These are phyloP conservation scores for Anthopleura xanthogrammica DNA, from an alignment of 92 coral and sea anemone species.

Conservation along the genomic window DNA sequence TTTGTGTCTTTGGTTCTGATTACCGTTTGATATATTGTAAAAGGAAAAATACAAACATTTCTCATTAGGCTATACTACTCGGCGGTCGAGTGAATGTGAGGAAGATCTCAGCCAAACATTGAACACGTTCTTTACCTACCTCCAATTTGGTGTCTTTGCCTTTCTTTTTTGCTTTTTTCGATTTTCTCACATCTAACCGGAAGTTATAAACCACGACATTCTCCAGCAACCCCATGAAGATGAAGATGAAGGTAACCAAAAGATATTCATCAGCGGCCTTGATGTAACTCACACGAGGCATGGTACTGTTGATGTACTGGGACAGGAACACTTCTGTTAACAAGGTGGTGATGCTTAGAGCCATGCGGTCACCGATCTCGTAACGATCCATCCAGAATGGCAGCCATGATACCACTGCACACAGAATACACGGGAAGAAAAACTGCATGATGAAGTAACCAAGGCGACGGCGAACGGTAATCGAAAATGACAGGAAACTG, in stretches of 20 bases:
- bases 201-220: constrained; percentile 42
- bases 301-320: constrained; percentile 53
- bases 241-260: constrained; percentile 57
- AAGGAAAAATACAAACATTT: no score
- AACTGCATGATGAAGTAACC: constrained; percentile 63
- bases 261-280: constrained; percentile 71
- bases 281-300: constrained; percentile 73
- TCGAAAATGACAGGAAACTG: constrained; percentile 35
- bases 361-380: constrained; percentile 49
- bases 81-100: no score
- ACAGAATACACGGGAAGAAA: constrained; percentile 50
- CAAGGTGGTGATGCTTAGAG: constrained; percentile 56
- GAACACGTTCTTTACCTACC: background rate
- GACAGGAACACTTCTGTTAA: constrained; percentile 70
- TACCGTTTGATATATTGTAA: no score
- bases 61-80: no score
- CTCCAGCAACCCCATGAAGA: constrained; percentile 68
- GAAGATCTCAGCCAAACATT: background rate
- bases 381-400: constrained; percentile 72
- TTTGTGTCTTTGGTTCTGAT: no score
- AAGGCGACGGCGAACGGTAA: constrained; percentile 49
- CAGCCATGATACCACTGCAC: constrained; percentile 66
- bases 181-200: constrained; percentile 22
- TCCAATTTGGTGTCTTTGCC: background rate
- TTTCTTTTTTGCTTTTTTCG: constrained; percentile 14